Base-by-base conservation (phyloP, 1,140 invertebrate genomes). In the Diabrotica undecimpunctata region DNA sequence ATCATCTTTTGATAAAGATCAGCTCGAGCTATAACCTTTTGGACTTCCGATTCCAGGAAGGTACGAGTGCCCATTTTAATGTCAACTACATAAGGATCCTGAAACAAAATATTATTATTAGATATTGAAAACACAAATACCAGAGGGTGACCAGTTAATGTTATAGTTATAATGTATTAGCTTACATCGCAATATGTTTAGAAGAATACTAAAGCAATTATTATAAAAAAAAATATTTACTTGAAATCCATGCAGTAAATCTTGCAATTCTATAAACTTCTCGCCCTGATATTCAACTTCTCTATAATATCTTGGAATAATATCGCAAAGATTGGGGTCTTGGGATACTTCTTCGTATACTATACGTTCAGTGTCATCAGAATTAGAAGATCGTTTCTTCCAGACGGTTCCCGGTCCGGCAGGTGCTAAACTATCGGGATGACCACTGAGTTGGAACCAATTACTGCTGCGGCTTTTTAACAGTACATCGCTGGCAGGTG, bases 371-470 rank as follows among this genome's bases (percentile, higher is more conserved):
- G 85, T 87, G 82, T 95, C 88, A 83, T 96, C 93, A 81, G 77
- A 65, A 6, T 82, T 82, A 35, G 85, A 83, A 1, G 83, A 82
- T 25, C 91, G 87, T 66, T 94, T 89, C 80, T 97, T 97, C 89
- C 95, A 96, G 35, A 97, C 92, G 6, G 94, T 96, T 41, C 94
- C 94, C 3, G 94, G 93, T 0, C 94, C 92, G 4, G 95, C 95
- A 7, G 94, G 94, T 9, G 95, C 93, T 80, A 98, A 90, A 65
- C 92, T 93, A 54, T 95, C 94, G 62, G 88, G 89, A 80, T 98
- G 96, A 0, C 96, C 96, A 11, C 94, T 94, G 54, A 98, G 80
- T 79, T 98, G 96, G 78, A 98, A 91, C 94, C 94, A 97, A 66
- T 83, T 81, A 71, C 80, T 46, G 56, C 67, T 83, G 39, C 84